These are phyloP conservation scores for Zeuzera pyrina DNA, from an alignment of 2,888 invertebrate species.

Conservation along the genomic window DNA sequence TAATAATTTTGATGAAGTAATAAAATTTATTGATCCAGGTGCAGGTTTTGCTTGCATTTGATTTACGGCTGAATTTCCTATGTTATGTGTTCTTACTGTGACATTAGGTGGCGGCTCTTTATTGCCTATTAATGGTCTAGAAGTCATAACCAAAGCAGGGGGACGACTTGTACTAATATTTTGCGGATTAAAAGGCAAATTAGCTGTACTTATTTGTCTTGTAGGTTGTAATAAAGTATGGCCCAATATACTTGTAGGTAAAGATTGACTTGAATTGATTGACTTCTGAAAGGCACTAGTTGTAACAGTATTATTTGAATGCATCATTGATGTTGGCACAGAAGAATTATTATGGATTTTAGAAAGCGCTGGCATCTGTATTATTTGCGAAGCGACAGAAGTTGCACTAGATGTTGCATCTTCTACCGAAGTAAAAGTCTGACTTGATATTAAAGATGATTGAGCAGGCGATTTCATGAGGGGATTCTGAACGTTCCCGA, in stretches of 20 bases:
- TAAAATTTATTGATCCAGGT: conserved; percentile 54
- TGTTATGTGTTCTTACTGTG: conserved; percentile 58
- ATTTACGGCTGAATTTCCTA: conserved; percentile 50
- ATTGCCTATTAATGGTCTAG: conserved; percentile 48
- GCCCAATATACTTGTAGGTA: conserved; percentile 63
- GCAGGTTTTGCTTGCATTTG: conserved; percentile 50
- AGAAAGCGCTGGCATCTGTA: conserved; percentile 66
- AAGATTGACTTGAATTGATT: conserved; percentile 38
- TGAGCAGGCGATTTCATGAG: conserved; percentile 60
- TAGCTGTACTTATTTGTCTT: conserved; percentile 49
- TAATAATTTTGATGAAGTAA: conserved; percentile 66
- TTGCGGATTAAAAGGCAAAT: conserved; percentile 51
- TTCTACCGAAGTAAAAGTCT: conserved; percentile 36
- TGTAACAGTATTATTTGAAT: conserved; percentile 49
- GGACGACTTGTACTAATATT: conserved; percentile 67
- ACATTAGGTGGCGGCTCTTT: conserved; percentile 61
- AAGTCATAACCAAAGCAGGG: conserved; percentile 66
- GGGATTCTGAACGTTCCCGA: conserved; percentile 40
- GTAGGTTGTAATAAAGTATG: conserved; percentile 61
- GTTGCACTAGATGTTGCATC: conserved; percentile 36
- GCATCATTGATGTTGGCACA: conserved; percentile 42
- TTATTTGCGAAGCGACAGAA: conserved; percentile 50
- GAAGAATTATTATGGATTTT: conserved; percentile 52
- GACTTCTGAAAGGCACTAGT: conserved; percentile 55
- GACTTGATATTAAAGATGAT: conserved; percentile 50